Percentiles rank a stretch among this genome's conserved stretches.
Evolutionary conservation across 2,113 vertebrate species (phyloP).

Genomic region (Blennius ocellaris): DNA sequence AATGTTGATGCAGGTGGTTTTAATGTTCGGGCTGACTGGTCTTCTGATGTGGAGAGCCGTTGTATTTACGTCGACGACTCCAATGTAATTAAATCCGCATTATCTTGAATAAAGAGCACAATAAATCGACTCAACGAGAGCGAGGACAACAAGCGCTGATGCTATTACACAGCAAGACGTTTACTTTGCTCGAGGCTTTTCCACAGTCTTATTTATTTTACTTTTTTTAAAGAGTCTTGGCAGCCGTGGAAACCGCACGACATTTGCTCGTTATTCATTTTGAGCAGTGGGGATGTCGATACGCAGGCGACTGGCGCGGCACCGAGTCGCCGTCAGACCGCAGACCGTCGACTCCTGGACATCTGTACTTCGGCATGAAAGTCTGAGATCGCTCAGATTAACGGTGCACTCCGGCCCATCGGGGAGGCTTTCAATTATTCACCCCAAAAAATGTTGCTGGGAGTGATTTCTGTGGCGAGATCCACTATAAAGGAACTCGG

Average conservation of each 20-base stretch:
- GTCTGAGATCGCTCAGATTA: conserved; percentile 55
- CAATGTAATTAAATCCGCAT: neutral
- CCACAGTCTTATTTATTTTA: conserved; percentile 10
- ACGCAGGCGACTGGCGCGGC: conserved; percentile 13
- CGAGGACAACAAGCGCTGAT: conserved; percentile 10
- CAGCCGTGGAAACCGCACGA: conserved; percentile 12
- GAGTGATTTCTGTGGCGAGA: conserved; percentile 47
- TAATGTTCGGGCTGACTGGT: no score
- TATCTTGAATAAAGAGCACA: neutral
- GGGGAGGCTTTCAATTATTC: conserved; percentile 68
- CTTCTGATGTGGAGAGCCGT: no score
- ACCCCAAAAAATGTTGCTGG: conserved; percentile 44
- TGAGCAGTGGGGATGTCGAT: conserved; percentile 14
- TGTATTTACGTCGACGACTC: no score
- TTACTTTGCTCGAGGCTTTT: conserved; percentile 5
- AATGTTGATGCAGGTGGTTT: no score
- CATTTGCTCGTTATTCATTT: conserved; percentile 18
- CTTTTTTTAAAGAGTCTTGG: conserved; percentile 32
- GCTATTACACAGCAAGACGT: conserved; percentile 7
- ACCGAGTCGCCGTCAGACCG: conserved; percentile 14
- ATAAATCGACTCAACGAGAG: neutral
- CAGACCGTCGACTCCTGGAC: conserved; percentile 39
- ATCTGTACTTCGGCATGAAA: conserved; percentile 38
- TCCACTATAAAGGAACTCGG: conserved; percentile 35
- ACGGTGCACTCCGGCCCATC: conserved; percentile 35